phyloP scores from a whole-genome alignment of 1,140 invertebrate genomes.

The Calliopsis andreniformis region DNA sequence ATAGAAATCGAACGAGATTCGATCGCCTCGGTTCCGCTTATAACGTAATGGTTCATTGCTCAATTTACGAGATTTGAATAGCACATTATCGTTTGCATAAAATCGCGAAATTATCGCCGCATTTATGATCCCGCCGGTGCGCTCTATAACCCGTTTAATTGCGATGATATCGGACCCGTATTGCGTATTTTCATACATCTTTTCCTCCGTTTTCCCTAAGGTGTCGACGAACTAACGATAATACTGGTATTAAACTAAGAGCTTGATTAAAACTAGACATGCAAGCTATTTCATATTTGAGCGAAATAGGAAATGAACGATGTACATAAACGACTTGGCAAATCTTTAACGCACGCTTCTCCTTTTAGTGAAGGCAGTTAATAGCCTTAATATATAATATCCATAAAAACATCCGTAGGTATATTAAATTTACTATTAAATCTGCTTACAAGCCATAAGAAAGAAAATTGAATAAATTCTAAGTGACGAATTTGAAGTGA shows the following conservation, averaged over 20 bases:
- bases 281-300: neutral
- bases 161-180: slow-evolving; percentile 20
- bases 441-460: no score
- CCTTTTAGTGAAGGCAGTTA: no score
- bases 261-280: slow-evolving; percentile 7
- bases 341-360: slow-evolving; percentile 6
- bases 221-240: neutral
- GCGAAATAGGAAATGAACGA: neutral
- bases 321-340: neutral
- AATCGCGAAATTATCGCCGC: slow-evolving; percentile 40
- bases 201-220: neutral
- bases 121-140: slow-evolving; percentile 10
- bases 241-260: neutral
- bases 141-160: slow-evolving; percentile 32
- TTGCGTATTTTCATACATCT: neutral
- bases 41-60: slow-evolving; percentile 29
- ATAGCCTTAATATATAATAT: no score
- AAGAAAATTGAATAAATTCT: no score
- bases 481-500: neutral
- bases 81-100: slow-evolving; percentile 22
- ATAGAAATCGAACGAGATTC: slow-evolving; percentile 7
- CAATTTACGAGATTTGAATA: slow-evolving; percentile 36
- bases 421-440: no score
- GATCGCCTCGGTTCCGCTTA: slow-evolving; percentile 3
- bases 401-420: no score